Percentiles rank a stretch among this genome's conserved stretches.
Evolutionary conservation across 2,113 vertebrate genomes (phyloP).

Genomic region (Sphyrna mokarran): DNA sequence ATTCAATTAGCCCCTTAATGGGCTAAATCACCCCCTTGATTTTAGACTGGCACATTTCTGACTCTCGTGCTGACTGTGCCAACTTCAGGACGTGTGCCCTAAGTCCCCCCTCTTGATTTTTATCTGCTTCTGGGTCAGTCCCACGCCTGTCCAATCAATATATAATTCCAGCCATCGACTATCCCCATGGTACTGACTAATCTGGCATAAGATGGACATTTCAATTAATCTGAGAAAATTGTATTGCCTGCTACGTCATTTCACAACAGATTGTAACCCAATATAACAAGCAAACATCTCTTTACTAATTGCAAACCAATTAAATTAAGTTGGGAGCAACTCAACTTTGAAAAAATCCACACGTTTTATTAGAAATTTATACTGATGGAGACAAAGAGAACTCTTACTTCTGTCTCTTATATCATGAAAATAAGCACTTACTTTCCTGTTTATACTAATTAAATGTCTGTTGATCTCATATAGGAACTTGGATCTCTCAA

Average conservation of each 20-base stretch:
- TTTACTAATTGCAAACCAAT: background rate
- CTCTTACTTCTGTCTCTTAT: background rate
- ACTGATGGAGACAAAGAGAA: background rate
- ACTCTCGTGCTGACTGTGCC: too few relatives aligned
- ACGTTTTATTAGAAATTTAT: background rate
- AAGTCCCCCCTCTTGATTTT: too few relatives aligned
- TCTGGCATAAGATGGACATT: background rate
- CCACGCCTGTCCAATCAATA: too few relatives aligned
- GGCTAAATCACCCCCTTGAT: too few relatives aligned
- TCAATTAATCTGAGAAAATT: background rate
- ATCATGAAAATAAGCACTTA: background rate
- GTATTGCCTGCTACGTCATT: background rate
- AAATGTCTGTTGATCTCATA: background rate
- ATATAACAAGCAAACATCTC: background rate
- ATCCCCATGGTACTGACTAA: background rate
- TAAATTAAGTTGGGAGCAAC: background rate
- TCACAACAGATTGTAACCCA: background rate
- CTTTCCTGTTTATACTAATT: background rate
- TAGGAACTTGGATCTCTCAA: background rate
- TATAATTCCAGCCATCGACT: background rate
- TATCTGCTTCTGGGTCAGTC: too few relatives aligned
- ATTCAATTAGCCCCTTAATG: too few relatives aligned
- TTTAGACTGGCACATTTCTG: too few relatives aligned
- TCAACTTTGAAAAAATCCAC: background rate
- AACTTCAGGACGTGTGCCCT: too few relatives aligned